Evolutionary conservation across 2,888 invertebrate species (phyloP).

Genomic region (Megamerina dolium): DNA sequence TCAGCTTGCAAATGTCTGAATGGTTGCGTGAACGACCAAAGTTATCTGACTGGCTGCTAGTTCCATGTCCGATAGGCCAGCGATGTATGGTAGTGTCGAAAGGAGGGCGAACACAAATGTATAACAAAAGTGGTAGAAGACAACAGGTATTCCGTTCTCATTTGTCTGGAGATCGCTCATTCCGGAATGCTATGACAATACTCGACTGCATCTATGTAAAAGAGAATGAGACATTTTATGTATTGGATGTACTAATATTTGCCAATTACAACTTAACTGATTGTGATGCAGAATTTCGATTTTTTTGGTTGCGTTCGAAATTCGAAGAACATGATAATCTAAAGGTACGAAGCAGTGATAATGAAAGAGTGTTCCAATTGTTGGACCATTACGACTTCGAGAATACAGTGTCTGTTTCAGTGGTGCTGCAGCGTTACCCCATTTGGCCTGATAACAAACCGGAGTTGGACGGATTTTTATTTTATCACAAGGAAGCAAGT

Average conservation of each 20-base stretch:
- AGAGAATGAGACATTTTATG: conserved; percentile 58
- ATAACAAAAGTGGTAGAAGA: conserved; percentile 59
- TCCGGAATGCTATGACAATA: conserved; percentile 42
- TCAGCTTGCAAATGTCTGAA: conserved; percentile 80
- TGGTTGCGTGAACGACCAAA: conserved; percentile 88
- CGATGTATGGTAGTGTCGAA: conserved; percentile 76
- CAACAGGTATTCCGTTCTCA: conserved; percentile 51
- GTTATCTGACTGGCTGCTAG: conserved; percentile 66
- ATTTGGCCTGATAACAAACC: conserved; percentile 47
- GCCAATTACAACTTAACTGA: conserved; percentile 38
- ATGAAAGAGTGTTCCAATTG: conserved; percentile 30
- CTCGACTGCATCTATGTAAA: conserved; percentile 78
- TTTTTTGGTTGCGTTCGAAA: conserved; percentile 75
- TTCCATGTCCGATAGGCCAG: conserved; percentile 78
- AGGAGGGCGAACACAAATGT: conserved; percentile 62
- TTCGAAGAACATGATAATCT: conserved; percentile 54
- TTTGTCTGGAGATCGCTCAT: conserved; percentile 36
- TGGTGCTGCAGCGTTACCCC: conserved; percentile 34
- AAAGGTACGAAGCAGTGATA: conserved; percentile 15
- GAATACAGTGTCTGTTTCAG: conserved; percentile 27
- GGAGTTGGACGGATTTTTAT: conserved; percentile 77
- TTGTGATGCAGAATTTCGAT: conserved; percentile 64
- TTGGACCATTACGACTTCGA: conserved; percentile 35
- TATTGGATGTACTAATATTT: conserved; percentile 64
- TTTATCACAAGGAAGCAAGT: conserved; percentile 78